Percentiles rank a stretch among this genome's conserved stretches.
Evolutionary conservation across 2,797 vertebrate species (phyloP).

Genomic region (Oreortyx pictus): DNA sequence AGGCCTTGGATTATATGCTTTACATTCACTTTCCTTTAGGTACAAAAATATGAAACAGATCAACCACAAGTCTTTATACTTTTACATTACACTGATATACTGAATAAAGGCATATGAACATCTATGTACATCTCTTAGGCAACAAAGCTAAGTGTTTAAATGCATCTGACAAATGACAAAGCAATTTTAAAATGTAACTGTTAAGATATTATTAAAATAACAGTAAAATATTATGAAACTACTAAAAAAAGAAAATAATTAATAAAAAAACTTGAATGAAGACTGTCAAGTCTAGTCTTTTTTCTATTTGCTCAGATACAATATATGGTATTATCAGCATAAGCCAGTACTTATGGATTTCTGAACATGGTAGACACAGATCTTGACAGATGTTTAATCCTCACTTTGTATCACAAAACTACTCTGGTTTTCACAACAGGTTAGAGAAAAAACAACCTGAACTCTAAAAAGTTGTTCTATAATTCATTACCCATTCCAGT

Average conservation of each 20-base stretch:
- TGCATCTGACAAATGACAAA: background rate
- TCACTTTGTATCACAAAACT: background rate
- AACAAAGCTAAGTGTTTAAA: background rate
- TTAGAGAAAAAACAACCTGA: background rate
- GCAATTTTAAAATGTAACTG: background rate
- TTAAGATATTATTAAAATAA: background rate
- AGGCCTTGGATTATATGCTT: constrained; percentile 96
- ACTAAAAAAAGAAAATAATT: background rate
- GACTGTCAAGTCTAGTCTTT: background rate
- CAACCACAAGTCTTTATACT: background rate
- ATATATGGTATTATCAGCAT: background rate
- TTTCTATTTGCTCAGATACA: background rate
- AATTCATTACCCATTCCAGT: background rate
- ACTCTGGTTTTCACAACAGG: background rate
- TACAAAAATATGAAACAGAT: background rate
- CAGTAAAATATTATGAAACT: background rate
- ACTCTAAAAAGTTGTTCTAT: background rate
- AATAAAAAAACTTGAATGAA: background rate
- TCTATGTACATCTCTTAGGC: background rate
- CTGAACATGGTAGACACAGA: background rate
- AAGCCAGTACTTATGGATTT: background rate
- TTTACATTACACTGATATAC: background rate
- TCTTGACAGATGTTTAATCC: background rate
- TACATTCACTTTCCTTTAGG: constrained; percentile 94
- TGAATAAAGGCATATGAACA: accelerated